Base-by-base conservation (phyloP, 2,888 invertebrate genomes). In the Coelogynopora nodosa region DNA sequence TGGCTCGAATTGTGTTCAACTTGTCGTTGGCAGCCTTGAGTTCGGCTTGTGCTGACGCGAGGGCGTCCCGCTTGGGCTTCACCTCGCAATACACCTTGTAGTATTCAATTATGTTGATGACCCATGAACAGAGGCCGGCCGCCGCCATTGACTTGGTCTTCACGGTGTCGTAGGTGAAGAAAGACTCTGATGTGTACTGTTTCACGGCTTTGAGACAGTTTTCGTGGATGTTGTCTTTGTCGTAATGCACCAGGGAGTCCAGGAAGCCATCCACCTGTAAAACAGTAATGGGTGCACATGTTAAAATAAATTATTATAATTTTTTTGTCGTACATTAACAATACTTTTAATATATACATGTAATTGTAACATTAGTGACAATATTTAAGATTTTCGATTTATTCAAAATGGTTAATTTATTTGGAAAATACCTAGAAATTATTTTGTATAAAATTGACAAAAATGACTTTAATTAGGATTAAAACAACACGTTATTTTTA, bases 211-310 rank as follows among this genome's bases (percentile, higher is more conserved):
- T 97, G 49, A 95, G 96, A 87, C 97, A 95, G 91, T 96, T 96
- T 0, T 97, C 96, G 91, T 97, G 97, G 89, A 98, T 97, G 90
- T 97, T 96, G 93, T 98, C 97, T 91, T 98, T 98, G 91, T 98
- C 97, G 91, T 97, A 97, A 91, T 95, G 95, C 84, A 96, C 95
- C 0, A 98, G 93, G 0, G 94, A 92, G 91, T 97, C 97, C 86
- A 98, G 92, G 91, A 98, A 98, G 2, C 94, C 93, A 90, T 97
- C 97, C 0, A 97, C 86, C 30, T 31, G 82, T 49, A 13, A 49
- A 49, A 18, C n/a, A n/a, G n/a, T n/a, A n/a, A n/a, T n/a, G n/a
- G n/a, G n/a, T n/a, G n/a, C n/a, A n/a, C n/a, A n/a, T n/a, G n/a
- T n/a, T n/a, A n/a, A n/a, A n/a, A n/a, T n/a, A n/a, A n/a, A n/a